Conservation (phyloP, 2,888 invertebrate genomes). For the Biston stratarius region DNA sequence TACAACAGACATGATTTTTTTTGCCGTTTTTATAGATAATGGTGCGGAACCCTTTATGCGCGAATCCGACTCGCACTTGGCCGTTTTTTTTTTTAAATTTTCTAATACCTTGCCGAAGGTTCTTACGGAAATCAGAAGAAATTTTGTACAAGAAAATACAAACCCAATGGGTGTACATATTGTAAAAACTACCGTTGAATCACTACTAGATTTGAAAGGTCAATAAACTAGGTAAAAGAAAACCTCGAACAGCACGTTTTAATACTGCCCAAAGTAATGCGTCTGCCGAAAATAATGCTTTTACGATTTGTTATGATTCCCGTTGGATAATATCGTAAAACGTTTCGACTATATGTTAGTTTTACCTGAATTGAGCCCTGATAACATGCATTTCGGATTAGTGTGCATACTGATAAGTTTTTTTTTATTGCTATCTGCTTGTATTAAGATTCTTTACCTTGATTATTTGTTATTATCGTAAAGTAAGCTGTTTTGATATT, state of each 20-base stretch:
- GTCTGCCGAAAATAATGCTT: conserved; percentile 16
- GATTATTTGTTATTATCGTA: not conserved
- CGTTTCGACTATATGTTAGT: not conserved
- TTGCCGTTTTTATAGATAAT: too few relatives aligned
- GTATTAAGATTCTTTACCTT: conserved; percentile 1
- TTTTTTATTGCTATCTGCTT: not conserved
- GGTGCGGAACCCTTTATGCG: too few relatives aligned
- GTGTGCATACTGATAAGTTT: not conserved
- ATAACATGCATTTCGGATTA: conserved; percentile 1
- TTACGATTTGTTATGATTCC: conserved; percentile 25
- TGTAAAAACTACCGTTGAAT: not conserved
- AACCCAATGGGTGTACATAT: too few relatives aligned
- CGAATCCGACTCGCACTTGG: too few relatives aligned
- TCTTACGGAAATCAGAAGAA: too few relatives aligned
- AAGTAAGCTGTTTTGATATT: not conserved
- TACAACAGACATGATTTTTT: too few relatives aligned
- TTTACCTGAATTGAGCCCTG: not conserved
- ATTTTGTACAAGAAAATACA: too few relatives aligned
- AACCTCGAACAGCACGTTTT: conserved; percentile 7
- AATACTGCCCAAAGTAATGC: conserved; percentile 1
- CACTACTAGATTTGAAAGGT: conserved; percentile 3
- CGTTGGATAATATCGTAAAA: conserved; percentile 6
- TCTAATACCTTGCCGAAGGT: too few relatives aligned
- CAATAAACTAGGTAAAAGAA: conserved; percentile 17
- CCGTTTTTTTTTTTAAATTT: too few relatives aligned